Conservation (phyloP, 1,140 invertebrate species). For the Acromyrmex heyeri region DNA sequence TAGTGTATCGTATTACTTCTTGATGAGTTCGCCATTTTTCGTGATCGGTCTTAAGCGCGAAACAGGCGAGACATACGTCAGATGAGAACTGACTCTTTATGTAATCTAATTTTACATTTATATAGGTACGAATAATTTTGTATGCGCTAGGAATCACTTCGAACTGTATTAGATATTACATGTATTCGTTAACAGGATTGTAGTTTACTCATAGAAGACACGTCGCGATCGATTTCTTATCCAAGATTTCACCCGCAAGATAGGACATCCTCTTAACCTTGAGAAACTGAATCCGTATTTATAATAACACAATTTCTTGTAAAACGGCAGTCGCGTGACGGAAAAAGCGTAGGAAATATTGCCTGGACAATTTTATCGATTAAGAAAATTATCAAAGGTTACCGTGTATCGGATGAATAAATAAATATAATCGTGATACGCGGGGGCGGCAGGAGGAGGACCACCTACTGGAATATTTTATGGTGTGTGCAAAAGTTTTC, state of each 20-base stretch:
- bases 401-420: slow-evolving; percentile 45
- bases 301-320: not conserved
- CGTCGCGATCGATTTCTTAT: slow-evolving; percentile 1
- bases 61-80: not conserved
- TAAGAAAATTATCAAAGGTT: slow-evolving; percentile 47
- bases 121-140: not conserved
- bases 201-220: not conserved
- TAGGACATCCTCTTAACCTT: not conserved
- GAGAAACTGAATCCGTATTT: not conserved
- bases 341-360: slow-evolving; percentile 5
- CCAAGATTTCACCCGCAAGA: not conserved
- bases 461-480: slow-evolving; percentile 11
- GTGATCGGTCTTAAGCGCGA: not conserved
- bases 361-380: slow-evolving; percentile 46
- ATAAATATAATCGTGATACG: slow-evolving; percentile 41
- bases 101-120: not conserved
- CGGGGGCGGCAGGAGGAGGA: not conserved
- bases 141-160: not conserved
- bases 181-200: not conserved
- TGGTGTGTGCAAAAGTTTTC: slow-evolving; percentile 64
- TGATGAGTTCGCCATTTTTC: slow-evolving; percentile 46
- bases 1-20: slow-evolving; percentile 44
- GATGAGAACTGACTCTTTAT: not conserved
- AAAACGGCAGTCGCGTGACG: slow-evolving; percentile 9
- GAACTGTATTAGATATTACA: not conserved